Percentiles rank a stretch among this genome's conserved stretches.
Conservation (phyloP, 2,113 vertebrate species). For the Chlamydotis undulata region DNA sequence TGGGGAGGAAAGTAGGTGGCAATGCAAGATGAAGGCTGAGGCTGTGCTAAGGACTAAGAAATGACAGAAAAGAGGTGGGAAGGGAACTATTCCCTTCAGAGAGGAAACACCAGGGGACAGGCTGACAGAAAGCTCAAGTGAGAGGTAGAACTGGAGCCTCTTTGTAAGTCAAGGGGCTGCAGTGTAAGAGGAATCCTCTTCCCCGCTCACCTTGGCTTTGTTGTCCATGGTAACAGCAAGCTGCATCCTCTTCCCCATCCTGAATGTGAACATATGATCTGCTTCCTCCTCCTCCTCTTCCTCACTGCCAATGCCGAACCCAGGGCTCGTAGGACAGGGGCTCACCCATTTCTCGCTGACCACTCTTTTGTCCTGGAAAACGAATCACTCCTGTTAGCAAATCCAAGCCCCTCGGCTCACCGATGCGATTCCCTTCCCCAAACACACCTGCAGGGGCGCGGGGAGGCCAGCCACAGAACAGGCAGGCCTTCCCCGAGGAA, state of each 20-base stretch:
- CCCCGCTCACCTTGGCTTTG: slow-evolving; percentile 85
- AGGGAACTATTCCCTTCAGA: not conserved
- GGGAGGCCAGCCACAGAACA: not conserved
- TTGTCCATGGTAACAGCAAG: slow-evolving; percentile 90
- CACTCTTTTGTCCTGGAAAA: slow-evolving; percentile 87
- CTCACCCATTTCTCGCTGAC: slow-evolving; percentile 82
- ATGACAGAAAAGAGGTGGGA: not conserved
- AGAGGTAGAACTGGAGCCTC: not conserved
- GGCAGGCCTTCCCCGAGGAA: not conserved
- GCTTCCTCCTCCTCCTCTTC: slow-evolving; percentile 69
- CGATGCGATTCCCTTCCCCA: not conserved
- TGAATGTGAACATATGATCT: slow-evolving; percentile 70
- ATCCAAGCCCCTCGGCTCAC: not conserved
- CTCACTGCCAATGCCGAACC: slow-evolving; percentile 47
- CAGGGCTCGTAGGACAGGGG: slow-evolving; percentile 46
- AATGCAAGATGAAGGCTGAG: not conserved
- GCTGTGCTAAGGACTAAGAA: not conserved
- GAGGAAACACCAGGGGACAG: fast-evolving
- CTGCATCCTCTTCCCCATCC: slow-evolving; percentile 87
- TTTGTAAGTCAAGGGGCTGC: not conserved
- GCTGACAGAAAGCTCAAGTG: not conserved
- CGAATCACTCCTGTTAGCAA: not conserved
- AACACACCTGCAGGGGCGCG: not conserved
- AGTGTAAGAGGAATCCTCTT: not conserved
- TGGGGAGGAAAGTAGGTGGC: not conserved